Base-by-base conservation (phyloP, 2,113 vertebrate species). In the Microtus oregoni region DNA sequence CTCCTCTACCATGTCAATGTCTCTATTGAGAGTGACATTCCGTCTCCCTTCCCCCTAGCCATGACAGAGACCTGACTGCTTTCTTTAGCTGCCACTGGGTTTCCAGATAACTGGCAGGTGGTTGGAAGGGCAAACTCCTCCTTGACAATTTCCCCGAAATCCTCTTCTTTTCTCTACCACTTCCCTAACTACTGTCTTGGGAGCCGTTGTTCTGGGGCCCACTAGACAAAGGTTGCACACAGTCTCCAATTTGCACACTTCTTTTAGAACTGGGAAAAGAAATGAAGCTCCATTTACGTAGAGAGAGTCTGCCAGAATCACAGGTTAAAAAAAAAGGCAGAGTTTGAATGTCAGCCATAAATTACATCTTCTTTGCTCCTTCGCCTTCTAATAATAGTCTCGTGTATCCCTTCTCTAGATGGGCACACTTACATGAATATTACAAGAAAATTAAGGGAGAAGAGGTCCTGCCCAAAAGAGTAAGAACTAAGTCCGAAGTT, bases 21-120 rank as follows among this genome's bases (percentile, higher is more conserved):
- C 97, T 98, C 96, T 95, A 96, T 98, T 97, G 97, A 95, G 82
- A 97, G 70, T 96, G 97, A 97, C 86, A 95, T 75, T 94, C 82
- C n/a, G 58, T 92, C 89, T 97, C 26, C 96, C 88, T 96, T 89
- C 75, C 81, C 55, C 58, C 82, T 75, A 96, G 92, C 8, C 83
- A 96, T 92, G 90, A 95, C 92, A 95, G 81, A 93, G 65, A 76
- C 47, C 89, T 92, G 83, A 83, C 86, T 91, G 86, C 91, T 95
- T 94, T 87, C 90, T 76, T 92, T 96, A 58, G 89, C 68, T 95
- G 86, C 92, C 82, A 91, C 1, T 89, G 65, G 73, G 65, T 96
- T 95, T 94, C 89, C 50, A 93, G 38, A 47, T 87, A 78, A 96
- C 96, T 96, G 95, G 91, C 94, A 96, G 68, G 90, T 89, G 73